Evolutionary conservation across 2,113 vertebrate genomes (phyloP), one percentile per base, ranked within the genome.

Genomic region (Sorex fumeus): DNA sequence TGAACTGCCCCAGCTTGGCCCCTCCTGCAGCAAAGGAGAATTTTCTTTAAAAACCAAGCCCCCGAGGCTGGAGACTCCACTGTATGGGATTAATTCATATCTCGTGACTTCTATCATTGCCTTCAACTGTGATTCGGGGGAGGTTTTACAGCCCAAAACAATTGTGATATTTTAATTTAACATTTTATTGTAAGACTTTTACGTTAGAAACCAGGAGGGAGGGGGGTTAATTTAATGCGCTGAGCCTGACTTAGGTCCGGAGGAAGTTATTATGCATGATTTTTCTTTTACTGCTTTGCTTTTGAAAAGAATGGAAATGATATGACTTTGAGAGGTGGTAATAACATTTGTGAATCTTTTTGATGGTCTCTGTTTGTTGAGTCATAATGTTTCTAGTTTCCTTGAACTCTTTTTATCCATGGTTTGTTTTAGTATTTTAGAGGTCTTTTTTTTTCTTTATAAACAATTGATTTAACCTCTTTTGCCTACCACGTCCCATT

Each of bases 21-120:
- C 57, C 60, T 80, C n/a, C 32, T 69, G 57, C 43, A 88, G n/a
- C 36, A 88, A 25, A 80, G 62, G 15, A 79, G 16, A 36, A 40
- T 67, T 92, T 86, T 76, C 60, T 87, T 45, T 79, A 74, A 84
- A 40, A 88, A 79, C 66, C 18, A 53, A 74, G 15, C 84, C 60
- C 19, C 75, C 10, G 43, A 32, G 47, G 69, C 47, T 81, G 15
- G 32, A 69, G 74, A 25, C 60, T 75, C 84, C 57, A 84, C 47
- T 0, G 1, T 4, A 15, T 28, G 66, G 36, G 10, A 0, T 18
- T 50, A n/a, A 79, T 84, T 67, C 66, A 19, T 89, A n/a, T 80
- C 9, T 47, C 13, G 57, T 62, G 21, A 27, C 70, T 88, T 94
- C 30, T 89, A 81, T 36, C 5, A 18, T 47, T 84, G 74, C 34